Evolutionary conservation across 2,113 vertebrate species (phyloP).

Genomic region (Lepus timidus): DNA sequence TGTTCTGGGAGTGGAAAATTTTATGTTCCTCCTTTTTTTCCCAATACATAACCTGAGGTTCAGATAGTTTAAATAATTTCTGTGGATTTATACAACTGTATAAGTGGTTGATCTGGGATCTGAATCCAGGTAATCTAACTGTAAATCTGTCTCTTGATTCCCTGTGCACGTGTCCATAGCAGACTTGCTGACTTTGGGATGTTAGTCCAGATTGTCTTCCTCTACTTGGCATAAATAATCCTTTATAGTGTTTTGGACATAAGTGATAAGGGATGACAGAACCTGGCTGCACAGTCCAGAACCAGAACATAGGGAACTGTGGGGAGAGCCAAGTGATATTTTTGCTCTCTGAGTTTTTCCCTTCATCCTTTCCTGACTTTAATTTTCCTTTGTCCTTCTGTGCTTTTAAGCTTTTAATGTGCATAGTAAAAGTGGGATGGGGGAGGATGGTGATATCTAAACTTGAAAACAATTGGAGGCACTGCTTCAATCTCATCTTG

Average conservation of each 20-base stretch:
- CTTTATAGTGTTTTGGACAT: neutral
- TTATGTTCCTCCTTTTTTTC: neutral
- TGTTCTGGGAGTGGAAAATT: neutral
- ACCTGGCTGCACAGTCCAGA: neutral
- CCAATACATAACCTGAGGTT: neutral
- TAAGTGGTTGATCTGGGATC: neutral
- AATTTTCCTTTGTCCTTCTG: neutral
- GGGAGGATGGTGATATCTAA: neutral
- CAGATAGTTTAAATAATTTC: conserved; percentile 28
- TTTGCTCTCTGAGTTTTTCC: neutral
- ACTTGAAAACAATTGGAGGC: neutral
- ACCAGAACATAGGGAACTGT: neutral
- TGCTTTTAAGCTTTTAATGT: neutral
- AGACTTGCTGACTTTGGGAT: neutral
- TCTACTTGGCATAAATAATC: neutral
- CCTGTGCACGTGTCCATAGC: neutral
- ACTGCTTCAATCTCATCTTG: neutral
- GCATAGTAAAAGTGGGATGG: neutral
- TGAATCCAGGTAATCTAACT: neutral
- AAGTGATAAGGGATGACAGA: neutral
- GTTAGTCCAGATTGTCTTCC: neutral
- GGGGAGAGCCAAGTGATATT: neutral
- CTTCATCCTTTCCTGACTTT: neutral
- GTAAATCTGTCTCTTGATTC: neutral
- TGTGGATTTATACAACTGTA: neutral